Evolutionary conservation across 1,140 invertebrate genomes (phyloP), one percentile per base, ranked within the genome.

Genomic region (Drosophila leontia): DNA sequence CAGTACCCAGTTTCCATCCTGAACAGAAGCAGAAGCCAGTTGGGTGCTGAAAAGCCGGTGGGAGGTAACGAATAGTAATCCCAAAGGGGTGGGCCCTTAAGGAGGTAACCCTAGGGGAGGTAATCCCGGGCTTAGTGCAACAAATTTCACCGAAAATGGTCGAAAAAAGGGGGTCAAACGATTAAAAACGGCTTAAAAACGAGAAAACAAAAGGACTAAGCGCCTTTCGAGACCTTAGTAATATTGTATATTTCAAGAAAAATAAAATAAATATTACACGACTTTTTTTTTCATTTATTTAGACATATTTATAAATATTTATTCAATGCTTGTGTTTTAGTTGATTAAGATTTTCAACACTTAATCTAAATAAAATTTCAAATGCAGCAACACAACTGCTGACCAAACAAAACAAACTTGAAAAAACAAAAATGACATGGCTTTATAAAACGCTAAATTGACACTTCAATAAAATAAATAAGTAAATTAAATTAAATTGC

Each of bases 21-120:
- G 0, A 57, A n/a, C 68, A 70, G 67, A 69, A 57, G 9, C 67
- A 68, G 50, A 71, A 59, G 32, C 51, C 69, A 60, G 62, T 62
- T 63, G 63, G 63, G 63, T 63, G 63, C 56, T 44, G 35, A 56
- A 55, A 67, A 67, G 42, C 35, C 63, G 39, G 32, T 61, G 63
- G 63, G 63, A 19, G 63, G 63, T 45, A 58, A 29, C 15, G 29
- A 51, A 67, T 67, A 50, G 67, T 69, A 65, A 65, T 72, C 37
- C 65, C 53, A 19, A 23, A 26, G 17, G 3, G 19, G 35, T 12
- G 7, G 11, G 53, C 53, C 35, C 53, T 32, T n/a, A 29, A 44
- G 62, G 39, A 26, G 29, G 39, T 41, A 51, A 35, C 65, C 48
- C 47, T 26, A 9, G 37, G 62, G 67, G 62, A 19, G 67, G 47